Evolutionary conservation across 2,797 vertebrate species (phyloP).

Genomic region (Loris lydekkerianus): DNA sequence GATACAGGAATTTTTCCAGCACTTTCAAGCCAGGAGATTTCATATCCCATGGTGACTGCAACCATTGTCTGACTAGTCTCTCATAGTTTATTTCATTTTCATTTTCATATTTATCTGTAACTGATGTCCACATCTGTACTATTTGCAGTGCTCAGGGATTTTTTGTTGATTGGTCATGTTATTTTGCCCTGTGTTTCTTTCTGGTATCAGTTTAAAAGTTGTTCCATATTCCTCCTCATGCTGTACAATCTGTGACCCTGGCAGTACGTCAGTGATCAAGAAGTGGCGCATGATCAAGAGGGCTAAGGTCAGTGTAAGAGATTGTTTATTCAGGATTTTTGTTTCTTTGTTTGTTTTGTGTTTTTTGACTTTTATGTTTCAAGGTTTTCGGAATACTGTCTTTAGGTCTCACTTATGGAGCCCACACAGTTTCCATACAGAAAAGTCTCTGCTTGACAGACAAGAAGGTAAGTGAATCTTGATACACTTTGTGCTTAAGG

Average conservation of each 20-base stretch:
- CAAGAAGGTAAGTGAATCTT: neutral
- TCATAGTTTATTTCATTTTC: neutral
- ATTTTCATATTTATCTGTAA: neutral
- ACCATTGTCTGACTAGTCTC: too few species aligned
- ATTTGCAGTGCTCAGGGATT: neutral
- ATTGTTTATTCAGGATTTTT: too few species aligned
- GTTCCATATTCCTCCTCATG: neutral
- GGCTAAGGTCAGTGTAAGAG: neutral
- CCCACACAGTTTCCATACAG: neutral
- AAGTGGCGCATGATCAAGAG: too few species aligned
- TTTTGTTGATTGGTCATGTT: too few species aligned
- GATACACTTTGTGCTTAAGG: neutral
- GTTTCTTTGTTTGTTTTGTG: neutral
- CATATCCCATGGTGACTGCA: neutral
- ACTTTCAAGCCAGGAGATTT: neutral
- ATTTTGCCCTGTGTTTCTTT: neutral
- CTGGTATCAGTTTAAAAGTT: neutral
- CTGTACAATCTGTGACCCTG: neutral
- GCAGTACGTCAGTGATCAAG: neutral
- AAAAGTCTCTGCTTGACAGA: neutral
- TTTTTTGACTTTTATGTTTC: too few species aligned
- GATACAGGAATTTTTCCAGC: neutral
- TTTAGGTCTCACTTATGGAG: neutral
- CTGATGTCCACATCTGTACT: neutral
- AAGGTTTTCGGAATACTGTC: neutral